These are phyloP conservation scores for Sinelater perroti DNA, from an alignment of 2,888 invertebrate species.

Conservation along the genomic window DNA sequence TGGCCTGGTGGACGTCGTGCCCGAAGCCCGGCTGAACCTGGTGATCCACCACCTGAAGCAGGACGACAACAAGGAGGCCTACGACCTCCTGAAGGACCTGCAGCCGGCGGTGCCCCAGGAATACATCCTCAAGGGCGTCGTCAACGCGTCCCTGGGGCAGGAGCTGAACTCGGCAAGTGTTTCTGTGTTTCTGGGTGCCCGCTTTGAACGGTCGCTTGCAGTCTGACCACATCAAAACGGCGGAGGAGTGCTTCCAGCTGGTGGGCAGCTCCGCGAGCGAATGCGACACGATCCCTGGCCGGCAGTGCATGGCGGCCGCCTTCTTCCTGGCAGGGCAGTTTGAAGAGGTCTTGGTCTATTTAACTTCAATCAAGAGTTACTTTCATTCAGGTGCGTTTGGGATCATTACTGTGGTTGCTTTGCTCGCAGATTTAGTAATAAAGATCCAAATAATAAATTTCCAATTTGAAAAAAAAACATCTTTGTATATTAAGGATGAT, in stretches of 20 bases:
- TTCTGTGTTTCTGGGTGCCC: too few species aligned
- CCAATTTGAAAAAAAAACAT: background rate
- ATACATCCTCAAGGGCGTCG: slow-evolving; percentile 95
- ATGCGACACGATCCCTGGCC: slow-evolving; percentile 96
- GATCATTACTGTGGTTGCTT: too few species aligned
- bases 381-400: slow-evolving; percentile 66
- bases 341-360: slow-evolving; percentile 94
- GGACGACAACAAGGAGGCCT: slow-evolving; percentile 89
- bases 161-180: slow-evolving; percentile 84
- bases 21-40: slow-evolving; percentile 95
- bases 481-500: too few species aligned
- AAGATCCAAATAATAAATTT: background rate
- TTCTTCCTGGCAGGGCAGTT: slow-evolving; percentile 95
- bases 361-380: slow-evolving; percentile 97
- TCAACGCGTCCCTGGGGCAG: slow-evolving; percentile 92
- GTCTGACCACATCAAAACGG: slow-evolving; percentile 93
- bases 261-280: slow-evolving; percentile 97
- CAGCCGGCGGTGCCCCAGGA: slow-evolving; percentile 95
- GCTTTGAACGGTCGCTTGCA: slow-evolving; percentile 56
- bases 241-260: slow-evolving; percentile 95
- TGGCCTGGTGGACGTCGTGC: slow-evolving; percentile 90
- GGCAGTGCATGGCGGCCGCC: slow-evolving; percentile 98
- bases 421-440: too few species aligned
- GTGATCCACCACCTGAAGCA: slow-evolving; percentile 93
- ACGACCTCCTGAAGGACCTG: slow-evolving; percentile 86